Base-by-base conservation (phyloP, 2,113 vertebrate genomes). In the Elaphurus davidianus region DNA sequence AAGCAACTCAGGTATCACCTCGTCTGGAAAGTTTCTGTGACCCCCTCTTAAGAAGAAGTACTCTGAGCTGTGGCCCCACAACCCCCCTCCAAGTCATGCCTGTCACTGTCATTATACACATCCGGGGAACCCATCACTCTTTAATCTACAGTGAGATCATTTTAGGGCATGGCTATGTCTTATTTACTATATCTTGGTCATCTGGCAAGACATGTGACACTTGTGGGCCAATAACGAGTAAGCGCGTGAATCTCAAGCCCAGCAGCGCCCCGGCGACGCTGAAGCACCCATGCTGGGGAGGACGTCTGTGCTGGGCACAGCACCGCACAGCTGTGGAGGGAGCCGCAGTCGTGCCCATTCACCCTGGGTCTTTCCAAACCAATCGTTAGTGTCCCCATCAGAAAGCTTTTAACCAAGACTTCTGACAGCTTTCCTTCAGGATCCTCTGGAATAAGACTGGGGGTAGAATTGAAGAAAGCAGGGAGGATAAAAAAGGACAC, bases 361-460 rank as follows among this genome's bases (percentile, higher is more conserved):
- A 91, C 25, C 78, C 97, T n/a, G 87, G 87, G 91, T 95, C 87
- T 88, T 98, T 98, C 86, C 78, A 98, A 97, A 98, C 47, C 71
- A 67, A 45, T 94, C 87, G 96, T 98, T 98, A 95, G n/a, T 7
- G 9, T 67, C 87, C 25, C 88, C 21, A 91, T 95, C 91, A 98
- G 95, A 98, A 98, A 98, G 40, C 23, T 97, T 98, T 97, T 96
- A 60, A 8, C 96, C 67, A 89, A 90, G 97, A 93, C n/a, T 95
- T 98, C 94, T 97, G 96, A 98, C 92, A 97, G 87, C 50, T 50
- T 97, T 98, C 91, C 90, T 97, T 57, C 71, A 96, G 57, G 91
- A 33, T 93, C 36, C 16, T 5, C 11, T 1, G 40, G 95, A 95
- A 25, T 76, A 91, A 97, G 59, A 90, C 62, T 60, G 88, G 13